These are phyloP conservation scores for Pseudomugil gertrudae DNA, from an alignment of 2,797 vertebrate genomes.

Conservation along the genomic window DNA sequence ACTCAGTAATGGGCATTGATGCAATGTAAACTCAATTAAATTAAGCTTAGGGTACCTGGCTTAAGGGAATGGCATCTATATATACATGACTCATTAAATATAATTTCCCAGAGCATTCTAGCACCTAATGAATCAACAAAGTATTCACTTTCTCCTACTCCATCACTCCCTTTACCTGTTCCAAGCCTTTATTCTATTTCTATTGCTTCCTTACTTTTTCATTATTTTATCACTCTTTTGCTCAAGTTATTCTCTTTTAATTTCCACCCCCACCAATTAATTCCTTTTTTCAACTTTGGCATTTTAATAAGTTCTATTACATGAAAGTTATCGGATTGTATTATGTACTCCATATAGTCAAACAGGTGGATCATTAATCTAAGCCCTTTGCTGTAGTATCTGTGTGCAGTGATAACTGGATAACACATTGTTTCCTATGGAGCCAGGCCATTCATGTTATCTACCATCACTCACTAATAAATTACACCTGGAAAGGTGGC, in stretches of 20 bases:
- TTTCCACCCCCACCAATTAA: conserved; percentile 33
- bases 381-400: conserved; percentile 55
- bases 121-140: background rate
- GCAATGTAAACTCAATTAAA: background rate
- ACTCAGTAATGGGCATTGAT: conserved; percentile 46
- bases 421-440: conserved; percentile 75
- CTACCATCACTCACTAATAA: conserved; percentile 71
- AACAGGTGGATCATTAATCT: conserved; percentile 77
- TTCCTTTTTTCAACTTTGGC: conserved; percentile 29
- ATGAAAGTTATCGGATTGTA: conserved; percentile 41
- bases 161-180: background rate
- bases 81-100: background rate
- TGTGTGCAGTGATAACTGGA: conserved; percentile 73
- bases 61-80: background rate
- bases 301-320: conserved; percentile 60
- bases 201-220: conserved; percentile 1
- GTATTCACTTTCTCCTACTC: background rate
- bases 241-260: conserved; percentile 32
- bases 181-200: conserved; percentile 16
- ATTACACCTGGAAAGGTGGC: conserved; percentile 68
- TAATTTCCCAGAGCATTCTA: background rate
- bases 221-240: conserved; percentile 5
- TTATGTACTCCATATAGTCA: conserved; percentile 60
- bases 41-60: no score
- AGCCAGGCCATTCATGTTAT: conserved; percentile 75